Evolutionary conservation across 64 coral and sea anemone genomes (phyloP).

Genomic region (Astreopora myriophthalma): DNA sequence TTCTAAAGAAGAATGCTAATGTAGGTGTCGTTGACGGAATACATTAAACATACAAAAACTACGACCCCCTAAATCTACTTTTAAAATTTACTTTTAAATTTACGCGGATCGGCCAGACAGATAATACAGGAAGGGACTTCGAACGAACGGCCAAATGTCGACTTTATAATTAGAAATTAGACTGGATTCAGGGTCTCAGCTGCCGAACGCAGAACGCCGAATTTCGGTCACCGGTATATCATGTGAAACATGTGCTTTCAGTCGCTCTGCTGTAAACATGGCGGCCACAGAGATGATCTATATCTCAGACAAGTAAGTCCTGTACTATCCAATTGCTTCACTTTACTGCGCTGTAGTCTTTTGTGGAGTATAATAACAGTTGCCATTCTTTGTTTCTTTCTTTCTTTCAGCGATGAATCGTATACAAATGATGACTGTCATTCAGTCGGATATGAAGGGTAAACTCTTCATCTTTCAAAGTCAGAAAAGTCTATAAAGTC

Average conservation of each 20-base stretch:
- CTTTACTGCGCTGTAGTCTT: background rate
- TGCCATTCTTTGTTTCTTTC: background rate
- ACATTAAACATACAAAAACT: too few relatives aligned
- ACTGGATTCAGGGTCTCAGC: too few relatives aligned
- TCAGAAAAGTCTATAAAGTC: background rate
- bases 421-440: background rate
- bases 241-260: background rate
- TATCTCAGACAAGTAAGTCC: background rate
- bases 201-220: background rate
- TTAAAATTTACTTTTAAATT: too few relatives aligned
- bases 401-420: background rate
- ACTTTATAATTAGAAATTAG: too few relatives aligned
- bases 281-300: background rate
- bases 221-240: background rate
- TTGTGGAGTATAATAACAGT: background rate
- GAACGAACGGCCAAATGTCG: too few relatives aligned
- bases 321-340: background rate
- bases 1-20: too few relatives aligned
- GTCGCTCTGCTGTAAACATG: too few relatives aligned
- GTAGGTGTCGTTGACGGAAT: too few relatives aligned
- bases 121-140: too few relatives aligned
- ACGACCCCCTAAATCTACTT: too few relatives aligned
- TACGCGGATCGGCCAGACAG: too few relatives aligned
- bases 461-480: background rate
- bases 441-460: background rate